Evolutionary conservation across 2,888 invertebrate genomes (phyloP).

Genomic region (Ennomos erosarius): DNA sequence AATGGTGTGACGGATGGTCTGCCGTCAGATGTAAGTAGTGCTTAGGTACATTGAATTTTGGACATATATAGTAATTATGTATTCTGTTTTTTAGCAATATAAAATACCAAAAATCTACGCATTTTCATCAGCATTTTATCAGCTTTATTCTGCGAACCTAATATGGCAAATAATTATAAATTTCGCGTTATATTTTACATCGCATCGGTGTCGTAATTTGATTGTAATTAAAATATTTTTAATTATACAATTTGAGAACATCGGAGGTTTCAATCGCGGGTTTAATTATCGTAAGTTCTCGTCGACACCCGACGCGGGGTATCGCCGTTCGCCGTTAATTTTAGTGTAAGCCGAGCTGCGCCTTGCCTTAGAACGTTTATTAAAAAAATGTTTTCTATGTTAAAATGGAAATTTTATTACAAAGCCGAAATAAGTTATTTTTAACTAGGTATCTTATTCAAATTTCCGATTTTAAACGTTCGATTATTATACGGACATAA

Average conservation of each 20-base stretch:
- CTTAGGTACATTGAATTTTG: too few species aligned
- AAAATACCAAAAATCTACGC: too few species aligned
- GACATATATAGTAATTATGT: too few species aligned
- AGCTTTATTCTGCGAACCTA: conserved; percentile 1
- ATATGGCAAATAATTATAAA: conserved; percentile 14
- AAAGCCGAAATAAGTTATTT: neutral
- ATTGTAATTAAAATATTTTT: conserved; percentile 69
- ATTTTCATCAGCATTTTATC: too few species aligned
- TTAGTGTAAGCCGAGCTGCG: conserved; percentile 60
- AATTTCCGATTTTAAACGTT: too few species aligned
- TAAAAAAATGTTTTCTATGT: conserved; percentile 40
- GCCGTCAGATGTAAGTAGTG: too few species aligned
- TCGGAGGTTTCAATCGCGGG: conserved; percentile 66
- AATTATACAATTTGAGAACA: conserved; percentile 72
- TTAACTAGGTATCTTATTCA: too few species aligned
- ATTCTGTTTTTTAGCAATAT: too few species aligned
- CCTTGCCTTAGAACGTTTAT: conserved; percentile 52
- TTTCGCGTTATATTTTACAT: conserved; percentile 43
- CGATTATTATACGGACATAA: too few species aligned
- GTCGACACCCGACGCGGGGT: conserved; percentile 59
- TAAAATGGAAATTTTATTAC: conserved; percentile 15
- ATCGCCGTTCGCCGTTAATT: conserved; percentile 61
- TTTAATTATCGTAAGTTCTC: conserved; percentile 71
- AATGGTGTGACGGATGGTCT: too few species aligned
- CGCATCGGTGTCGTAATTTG: conserved; percentile 47